Evolutionary conservation across 2,797 vertebrate genomes (phyloP).

Genomic region (Chelonia mydas): DNA sequence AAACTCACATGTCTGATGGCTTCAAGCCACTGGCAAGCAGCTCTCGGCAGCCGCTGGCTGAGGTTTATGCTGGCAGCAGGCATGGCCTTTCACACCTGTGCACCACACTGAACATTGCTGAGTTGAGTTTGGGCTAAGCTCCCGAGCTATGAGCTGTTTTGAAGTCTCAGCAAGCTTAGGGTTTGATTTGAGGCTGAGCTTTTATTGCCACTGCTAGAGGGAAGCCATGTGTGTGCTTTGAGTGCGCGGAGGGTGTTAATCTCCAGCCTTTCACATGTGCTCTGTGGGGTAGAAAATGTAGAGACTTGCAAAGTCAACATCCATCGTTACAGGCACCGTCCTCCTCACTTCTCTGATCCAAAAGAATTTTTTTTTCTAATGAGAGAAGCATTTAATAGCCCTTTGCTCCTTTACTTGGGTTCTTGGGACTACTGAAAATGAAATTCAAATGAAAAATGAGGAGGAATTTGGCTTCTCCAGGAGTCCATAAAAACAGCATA

Average conservation of each 20-base stretch:
- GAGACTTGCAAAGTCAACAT: conserved; percentile 23
- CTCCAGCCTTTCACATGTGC: conserved; percentile 40
- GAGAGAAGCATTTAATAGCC: neutral
- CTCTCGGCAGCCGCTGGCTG: fast-evolving
- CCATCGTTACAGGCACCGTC: conserved; percentile 9
- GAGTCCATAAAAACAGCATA: conserved; percentile 37
- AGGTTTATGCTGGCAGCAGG: neutral
- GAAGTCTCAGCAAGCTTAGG: conserved; percentile 46
- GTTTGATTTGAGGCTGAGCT: conserved; percentile 23
- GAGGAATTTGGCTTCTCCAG: neutral
- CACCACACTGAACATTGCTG: neutral
- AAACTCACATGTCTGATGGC: fast-evolving
- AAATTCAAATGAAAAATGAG: conserved; percentile 18
- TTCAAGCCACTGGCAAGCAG: neutral
- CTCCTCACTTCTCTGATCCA: neutral
- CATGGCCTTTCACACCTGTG: neutral
- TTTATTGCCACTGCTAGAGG: neutral
- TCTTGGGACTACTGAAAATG: neutral
- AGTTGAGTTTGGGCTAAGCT: neutral
- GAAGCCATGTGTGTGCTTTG: neutral
- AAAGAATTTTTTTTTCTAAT: neutral
- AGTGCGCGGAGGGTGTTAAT: neutral
- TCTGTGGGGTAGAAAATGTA: neutral
- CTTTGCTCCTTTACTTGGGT: neutral
- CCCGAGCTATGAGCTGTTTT: neutral